Percentiles rank a stretch among this genome's conserved stretches.
Evolutionary conservation across 1,140 invertebrate genomes (phyloP).

Genomic region (Lerema accius): DNA sequence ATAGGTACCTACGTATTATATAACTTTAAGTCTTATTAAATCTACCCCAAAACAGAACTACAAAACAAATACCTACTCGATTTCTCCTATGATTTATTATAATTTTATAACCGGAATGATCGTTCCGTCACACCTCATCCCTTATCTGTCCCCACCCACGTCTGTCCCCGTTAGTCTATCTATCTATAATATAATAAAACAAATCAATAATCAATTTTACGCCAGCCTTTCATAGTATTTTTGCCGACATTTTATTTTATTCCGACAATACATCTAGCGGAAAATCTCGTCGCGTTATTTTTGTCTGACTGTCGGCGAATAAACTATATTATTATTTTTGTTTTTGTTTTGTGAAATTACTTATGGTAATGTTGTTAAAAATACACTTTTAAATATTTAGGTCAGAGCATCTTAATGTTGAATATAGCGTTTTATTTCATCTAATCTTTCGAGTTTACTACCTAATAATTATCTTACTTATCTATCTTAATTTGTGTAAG

Average conservation of each 20-base stretch:
- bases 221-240: constrained; percentile 69
- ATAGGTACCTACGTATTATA: too few relatives aligned
- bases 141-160: constrained; percentile 48
- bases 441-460: too few relatives aligned
- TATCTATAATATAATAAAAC: constrained; percentile 62
- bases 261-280: constrained; percentile 66
- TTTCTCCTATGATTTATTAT: constrained; percentile 1
- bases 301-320: constrained; percentile 16
- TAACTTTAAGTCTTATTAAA: too few relatives aligned
- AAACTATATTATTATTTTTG: not conserved
- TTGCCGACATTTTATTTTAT: constrained; percentile 66
- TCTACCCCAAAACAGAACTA: too few relatives aligned
- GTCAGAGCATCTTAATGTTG: too few relatives aligned
- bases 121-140: constrained; percentile 56
- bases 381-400: too few relatives aligned
- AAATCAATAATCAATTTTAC: constrained; percentile 81
- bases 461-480: too few relatives aligned
- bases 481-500: too few relatives aligned
- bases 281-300: constrained; percentile 53
- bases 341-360: too few relatives aligned
- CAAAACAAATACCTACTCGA: not conserved
- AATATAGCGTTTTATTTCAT: too few relatives aligned
- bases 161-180: constrained; percentile 44
- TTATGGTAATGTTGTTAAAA: too few relatives aligned
- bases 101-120: constrained; percentile 51